These are phyloP conservation scores for Plemyria rubiginata DNA, from an alignment of 2,888 invertebrate species.

Conservation along the genomic window DNA sequence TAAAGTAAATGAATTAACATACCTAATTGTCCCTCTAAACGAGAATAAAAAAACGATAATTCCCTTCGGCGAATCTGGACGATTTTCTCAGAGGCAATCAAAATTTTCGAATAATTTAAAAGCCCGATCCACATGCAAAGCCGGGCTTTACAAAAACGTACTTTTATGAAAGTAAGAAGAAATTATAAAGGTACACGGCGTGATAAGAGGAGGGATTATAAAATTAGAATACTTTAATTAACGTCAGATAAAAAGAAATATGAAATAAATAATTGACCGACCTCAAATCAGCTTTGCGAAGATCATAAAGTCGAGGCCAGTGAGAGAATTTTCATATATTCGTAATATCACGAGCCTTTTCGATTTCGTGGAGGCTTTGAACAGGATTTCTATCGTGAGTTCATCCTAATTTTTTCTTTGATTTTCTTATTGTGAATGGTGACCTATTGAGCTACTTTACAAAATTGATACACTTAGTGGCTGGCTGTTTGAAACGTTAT, in stretches of 20 bases:
- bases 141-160: constrained; percentile 57
- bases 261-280: constrained; percentile 52
- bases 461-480: constrained; percentile 15
- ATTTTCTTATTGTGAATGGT: constrained; percentile 56
- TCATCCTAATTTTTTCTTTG: constrained; percentile 58
- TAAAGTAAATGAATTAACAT: constrained; percentile 81
- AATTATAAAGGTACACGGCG: constrained; percentile 52
- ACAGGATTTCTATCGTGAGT: constrained; percentile 52
- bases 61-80: constrained; percentile 62
- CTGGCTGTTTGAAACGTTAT: constrained; percentile 10
- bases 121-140: constrained; percentile 70
- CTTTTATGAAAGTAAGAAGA: constrained; percentile 64
- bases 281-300: constrained; percentile 57
- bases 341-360: constrained; percentile 58
- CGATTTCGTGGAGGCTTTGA: constrained; percentile 56
- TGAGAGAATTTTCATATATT: constrained; percentile 59
- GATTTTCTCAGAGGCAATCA: constrained; percentile 76
- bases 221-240: constrained; percentile 73
- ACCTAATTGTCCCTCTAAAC: constrained; percentile 77
- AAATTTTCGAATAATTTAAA: constrained; percentile 75
- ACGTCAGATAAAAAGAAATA: constrained; percentile 57
- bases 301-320: constrained; percentile 55
- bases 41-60: constrained; percentile 72
- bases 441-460: constrained; percentile 46
- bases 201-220: constrained; percentile 49